A percentile compares a stretch with the other conserved stretches of the same genome.
Evolutionary conservation across 2,113 vertebrate species (phyloP).

Genomic region (Tachysurus vachellii): DNA sequence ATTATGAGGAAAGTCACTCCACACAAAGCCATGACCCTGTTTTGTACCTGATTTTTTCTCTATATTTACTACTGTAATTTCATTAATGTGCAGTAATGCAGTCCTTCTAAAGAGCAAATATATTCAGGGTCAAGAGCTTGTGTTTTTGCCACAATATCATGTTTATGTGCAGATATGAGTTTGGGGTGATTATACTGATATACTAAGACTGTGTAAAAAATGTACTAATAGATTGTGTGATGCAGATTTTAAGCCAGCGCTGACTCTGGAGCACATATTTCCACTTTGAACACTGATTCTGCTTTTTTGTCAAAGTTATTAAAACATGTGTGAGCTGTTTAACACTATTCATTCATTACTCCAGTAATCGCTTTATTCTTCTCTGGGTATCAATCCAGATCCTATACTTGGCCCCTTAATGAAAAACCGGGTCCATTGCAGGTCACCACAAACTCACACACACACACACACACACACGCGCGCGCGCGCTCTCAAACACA

Average conservation of each 20-base stretch:
- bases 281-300: background rate
- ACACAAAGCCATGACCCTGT: conserved; percentile 24
- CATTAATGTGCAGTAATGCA: conserved; percentile 9
- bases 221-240: background rate
- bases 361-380: background rate
- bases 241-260: background rate
- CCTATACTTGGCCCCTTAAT: background rate
- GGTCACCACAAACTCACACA: background rate
- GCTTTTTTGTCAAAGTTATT: background rate
- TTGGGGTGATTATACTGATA: conserved; percentile 2
- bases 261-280: background rate
- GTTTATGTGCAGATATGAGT: conserved; percentile 1
- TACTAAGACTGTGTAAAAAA: background rate
- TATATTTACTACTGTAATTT: conserved; percentile 26
- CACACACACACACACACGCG: background rate
- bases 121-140: conserved; percentile 29
- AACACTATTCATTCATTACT: too few species aligned
- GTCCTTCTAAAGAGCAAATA: background rate
- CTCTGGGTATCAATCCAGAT: background rate
- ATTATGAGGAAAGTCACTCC: conserved; percentile 42
- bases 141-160: conserved; percentile 30
- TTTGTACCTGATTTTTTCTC: conserved; percentile 14
- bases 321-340: background rate
- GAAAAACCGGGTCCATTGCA: background rate
- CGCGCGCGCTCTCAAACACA: background rate